A percentile compares a stretch with the other conserved stretches of the same genome.
Conservation (phyloP, 2,113 vertebrate genomes). For the Proteles cristata region DNA sequence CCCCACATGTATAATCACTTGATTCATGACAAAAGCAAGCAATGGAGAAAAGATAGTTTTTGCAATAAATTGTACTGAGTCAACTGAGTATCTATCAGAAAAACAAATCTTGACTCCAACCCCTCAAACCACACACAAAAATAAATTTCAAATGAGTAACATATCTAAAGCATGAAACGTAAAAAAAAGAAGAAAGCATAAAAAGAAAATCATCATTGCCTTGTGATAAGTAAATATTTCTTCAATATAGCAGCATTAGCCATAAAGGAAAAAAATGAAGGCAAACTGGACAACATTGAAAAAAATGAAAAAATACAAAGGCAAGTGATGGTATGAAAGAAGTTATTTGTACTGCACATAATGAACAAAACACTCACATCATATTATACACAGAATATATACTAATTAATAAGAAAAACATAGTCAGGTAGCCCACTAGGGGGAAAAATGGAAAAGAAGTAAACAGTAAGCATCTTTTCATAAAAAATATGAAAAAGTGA, state of each 20-base stretch:
- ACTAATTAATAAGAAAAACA: neutral
- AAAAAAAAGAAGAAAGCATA: constrained; percentile 21
- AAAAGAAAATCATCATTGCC: neutral
- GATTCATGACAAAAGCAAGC: neutral
- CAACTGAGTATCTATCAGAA: neutral
- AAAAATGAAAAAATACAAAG: constrained; percentile 25
- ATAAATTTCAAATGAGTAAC: neutral
- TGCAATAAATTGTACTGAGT: neutral
- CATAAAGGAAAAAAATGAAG: neutral
- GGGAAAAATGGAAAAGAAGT: neutral
- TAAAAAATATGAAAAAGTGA: neutral
- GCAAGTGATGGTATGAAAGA: neutral
- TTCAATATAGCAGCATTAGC: neutral
- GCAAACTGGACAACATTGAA: neutral
- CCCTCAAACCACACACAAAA: neutral
- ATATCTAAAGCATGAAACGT: neutral
- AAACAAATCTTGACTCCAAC: neutral
- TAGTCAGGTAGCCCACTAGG: neutral
- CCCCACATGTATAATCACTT: neutral
- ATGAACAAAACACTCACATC: neutral
- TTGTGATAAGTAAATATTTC: neutral
- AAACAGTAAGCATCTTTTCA: neutral
- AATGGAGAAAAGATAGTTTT: neutral
- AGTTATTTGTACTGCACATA: neutral
- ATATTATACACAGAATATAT: neutral